These are phyloP conservation scores for Isaurus tuberculatus DNA, from an alignment of 92 coral and sea anemone species.

Conservation along the genomic window DNA sequence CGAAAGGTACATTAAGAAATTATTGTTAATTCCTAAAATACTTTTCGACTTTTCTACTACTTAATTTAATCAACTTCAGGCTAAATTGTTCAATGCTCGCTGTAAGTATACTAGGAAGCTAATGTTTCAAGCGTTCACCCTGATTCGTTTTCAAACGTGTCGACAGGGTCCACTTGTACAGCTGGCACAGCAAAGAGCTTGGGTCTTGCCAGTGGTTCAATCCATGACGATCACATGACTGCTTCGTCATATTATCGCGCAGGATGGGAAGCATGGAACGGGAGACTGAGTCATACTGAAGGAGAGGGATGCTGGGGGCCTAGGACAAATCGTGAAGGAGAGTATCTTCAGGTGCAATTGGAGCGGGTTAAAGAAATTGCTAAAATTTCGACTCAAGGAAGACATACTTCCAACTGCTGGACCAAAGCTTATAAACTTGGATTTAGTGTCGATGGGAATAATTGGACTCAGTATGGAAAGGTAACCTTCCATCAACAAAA, in stretches of 20 bases:
- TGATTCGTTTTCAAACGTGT: no score
- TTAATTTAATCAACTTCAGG: no score
- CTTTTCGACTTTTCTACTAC: no score
- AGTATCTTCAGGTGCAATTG: slow-evolving; percentile 6
- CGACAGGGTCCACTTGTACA: not conserved
- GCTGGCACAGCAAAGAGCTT: not conserved
- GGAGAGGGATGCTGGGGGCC: slow-evolving; percentile 18
- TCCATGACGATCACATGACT: slow-evolving; percentile 4
- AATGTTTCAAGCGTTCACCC: no score
- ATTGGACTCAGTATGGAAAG: not conserved
- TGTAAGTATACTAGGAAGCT: no score
- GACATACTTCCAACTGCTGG: not conserved
- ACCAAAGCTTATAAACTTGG: slow-evolving; percentile 3
- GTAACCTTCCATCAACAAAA: not conserved
- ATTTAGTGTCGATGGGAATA: not conserved
- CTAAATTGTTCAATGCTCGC: no score
- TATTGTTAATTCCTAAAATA: no score
- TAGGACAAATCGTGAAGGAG: not conserved
- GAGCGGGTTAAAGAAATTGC: not conserved
- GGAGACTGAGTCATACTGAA: slow-evolving; percentile 3
- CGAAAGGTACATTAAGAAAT: not conserved
- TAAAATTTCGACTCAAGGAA: slow-evolving; percentile 1
- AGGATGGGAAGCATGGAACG: slow-evolving; percentile 4
- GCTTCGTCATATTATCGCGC: not conserved
- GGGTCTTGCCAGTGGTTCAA: not conserved